Base-by-base conservation (phyloP, 1,140 invertebrate genomes). In the Nephila pilipes region DNA sequence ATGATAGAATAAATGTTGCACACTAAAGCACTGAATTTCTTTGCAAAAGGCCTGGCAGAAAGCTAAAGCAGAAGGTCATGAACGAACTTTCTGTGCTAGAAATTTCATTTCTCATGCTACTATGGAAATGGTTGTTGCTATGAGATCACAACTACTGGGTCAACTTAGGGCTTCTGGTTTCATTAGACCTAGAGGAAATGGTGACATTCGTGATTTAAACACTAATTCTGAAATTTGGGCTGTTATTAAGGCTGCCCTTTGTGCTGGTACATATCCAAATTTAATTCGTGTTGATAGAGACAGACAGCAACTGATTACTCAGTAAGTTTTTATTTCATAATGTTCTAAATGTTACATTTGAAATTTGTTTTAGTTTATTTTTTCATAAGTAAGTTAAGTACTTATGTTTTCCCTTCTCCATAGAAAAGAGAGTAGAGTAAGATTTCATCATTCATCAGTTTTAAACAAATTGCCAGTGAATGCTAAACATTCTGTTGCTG, bases 211-310 rank as follows among this genome's bases (percentile, higher is more conserved):
- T 94, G 97, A 97, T 94, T 96, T 98, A 5, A 99, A 99, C 96
- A 95, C 96, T 0, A 98, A 99, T 95, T 98, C 98, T 1, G 97
- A 98, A 94, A 98, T 98, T 95, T 99, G 98, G 98, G 97, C 97
- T 22, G 96, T 99, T 20, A 97, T 99, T 0, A 99, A 99, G 95
- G 98, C 98, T 3, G 98, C 98, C 6, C 95, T 99, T 6, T 97
- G 97, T 83, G 97, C 97, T 46, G 98, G 98, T 4, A 96, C 98
- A 46, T 99, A 99, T 96, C 98, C 98, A 0, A 98, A 98, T 94
- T 95, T 99, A 38, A 97, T 98, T 69, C 96, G 97, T 65, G 96
- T 97, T 14, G 97, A 97, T 94, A 94, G 96, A 55, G 96, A 97
- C 87, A 96, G 96, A 90, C 95, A 95, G 60, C 96, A 96, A 89